Conservation (phyloP, 1,140 invertebrate species). For the Calephelis virginiensis region DNA sequence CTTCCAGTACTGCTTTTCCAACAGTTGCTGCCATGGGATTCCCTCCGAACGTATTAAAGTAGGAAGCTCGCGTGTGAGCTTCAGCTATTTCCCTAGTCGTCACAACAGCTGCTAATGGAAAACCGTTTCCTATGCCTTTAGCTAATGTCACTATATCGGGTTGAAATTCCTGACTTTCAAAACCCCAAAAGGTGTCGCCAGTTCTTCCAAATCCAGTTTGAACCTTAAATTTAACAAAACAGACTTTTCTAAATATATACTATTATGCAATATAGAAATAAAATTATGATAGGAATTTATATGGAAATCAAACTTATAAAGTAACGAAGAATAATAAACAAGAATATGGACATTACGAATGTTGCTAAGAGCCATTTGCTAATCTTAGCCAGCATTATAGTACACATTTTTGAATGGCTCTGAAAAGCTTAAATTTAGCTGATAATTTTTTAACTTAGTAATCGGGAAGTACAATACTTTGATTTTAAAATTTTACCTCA, state of each 20-base stretch:
- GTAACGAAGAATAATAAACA: too few relatives aligned
- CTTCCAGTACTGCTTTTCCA: conserved; percentile 93
- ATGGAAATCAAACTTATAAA: too few relatives aligned
- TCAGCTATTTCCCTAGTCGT: conserved; percentile 92
- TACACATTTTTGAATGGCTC: too few relatives aligned
- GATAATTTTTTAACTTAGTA: conserved; percentile 3
- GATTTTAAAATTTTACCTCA: conserved; percentile 82
- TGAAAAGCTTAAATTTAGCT: too few relatives aligned
- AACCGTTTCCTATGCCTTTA: conserved; percentile 95
- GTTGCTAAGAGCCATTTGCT: too few relatives aligned
- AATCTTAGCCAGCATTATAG: too few relatives aligned
- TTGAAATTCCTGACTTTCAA: conserved; percentile 89
- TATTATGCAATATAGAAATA: too few relatives aligned
- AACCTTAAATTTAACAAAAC: conserved; percentile 78
- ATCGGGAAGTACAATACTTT: too few relatives aligned
- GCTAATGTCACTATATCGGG: conserved; percentile 97
- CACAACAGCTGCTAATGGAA: conserved; percentile 95
- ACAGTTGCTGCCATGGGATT: conserved; percentile 94
- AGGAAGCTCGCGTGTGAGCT: conserved; percentile 85
- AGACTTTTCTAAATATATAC: too few relatives aligned
- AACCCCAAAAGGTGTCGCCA: conserved; percentile 97
- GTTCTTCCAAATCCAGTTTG: conserved; percentile 98
- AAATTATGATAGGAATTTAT: too few relatives aligned
- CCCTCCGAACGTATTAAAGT: conserved; percentile 98
- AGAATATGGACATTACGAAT: too few relatives aligned